Evolutionary conservation across 2,888 invertebrate species (phyloP), one percentile per base, ranked within the genome.

Genomic region (Tridacna crocea): DNA sequence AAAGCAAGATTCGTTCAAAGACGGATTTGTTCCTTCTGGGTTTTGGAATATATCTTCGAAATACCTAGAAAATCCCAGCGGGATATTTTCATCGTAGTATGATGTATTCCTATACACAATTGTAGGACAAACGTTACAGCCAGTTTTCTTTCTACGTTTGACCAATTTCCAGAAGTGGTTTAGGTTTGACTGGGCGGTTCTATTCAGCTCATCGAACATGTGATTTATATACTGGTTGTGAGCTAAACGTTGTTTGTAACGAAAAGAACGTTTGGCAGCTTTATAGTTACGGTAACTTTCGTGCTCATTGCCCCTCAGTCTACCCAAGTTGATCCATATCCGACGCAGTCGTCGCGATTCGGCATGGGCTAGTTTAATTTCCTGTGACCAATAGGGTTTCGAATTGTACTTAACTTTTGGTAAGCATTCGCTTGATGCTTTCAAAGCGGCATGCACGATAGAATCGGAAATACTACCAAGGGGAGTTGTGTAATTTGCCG

Each of bases 321-420:
- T n/a, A n/a, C n/a, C n/a, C n/a, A n/a, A n/a, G n/a, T n/a, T n/a
- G n/a, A 48, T 72, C 48, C 72, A 72, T 12, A 72, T 24, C 51
- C 51, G 72, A 17, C 72, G 2, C 26, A 51, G 24, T 19, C 26
- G 48, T 17, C 72, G 48, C 11, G 72, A 47, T 47, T 48, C 26
- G 4, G 72, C 15, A 51, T 72, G 48, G 8, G 72, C 22, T n/a
- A 22, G 15, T 72, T 72, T 51, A 24, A 72, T 22, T 10, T 72
- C 72, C 11, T n/a, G 15, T 22, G 72, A 72, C 72, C 72, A 72
- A 24, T 72, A 72, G 13, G 72, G 48, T 72, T 72, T 72, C 3
- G n/a, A 10, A 55, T 55, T 55, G 12, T 15, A 17, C 55, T 55
- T 55, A 15, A 15, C 17, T 15, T 12, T 55, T 17, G n/a, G n/a